These are phyloP conservation scores for Tetranychus cinnabarinus DNA, from an alignment of 1,140 invertebrate species.

Conservation along the genomic window DNA sequence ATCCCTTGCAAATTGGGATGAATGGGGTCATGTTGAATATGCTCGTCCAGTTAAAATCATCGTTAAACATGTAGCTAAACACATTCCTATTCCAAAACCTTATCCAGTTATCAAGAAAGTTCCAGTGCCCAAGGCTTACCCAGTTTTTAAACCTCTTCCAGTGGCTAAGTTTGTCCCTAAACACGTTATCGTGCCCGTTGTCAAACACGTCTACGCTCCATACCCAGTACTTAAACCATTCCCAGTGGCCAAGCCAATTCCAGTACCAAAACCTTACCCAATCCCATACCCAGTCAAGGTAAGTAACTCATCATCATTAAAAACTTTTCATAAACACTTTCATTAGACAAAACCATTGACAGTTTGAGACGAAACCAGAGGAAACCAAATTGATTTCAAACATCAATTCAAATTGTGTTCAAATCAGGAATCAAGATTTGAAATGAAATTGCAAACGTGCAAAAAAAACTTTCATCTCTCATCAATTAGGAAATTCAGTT, in stretches of 20 bases:
- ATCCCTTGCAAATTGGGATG: background rate
- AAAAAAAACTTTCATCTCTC: too few species aligned
- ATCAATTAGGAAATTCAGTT: too few species aligned
- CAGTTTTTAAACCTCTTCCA: constrained; percentile 10
- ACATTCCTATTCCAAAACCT: constrained; percentile 11
- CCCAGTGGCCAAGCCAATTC: constrained; percentile 12
- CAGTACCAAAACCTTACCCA: constrained; percentile 9
- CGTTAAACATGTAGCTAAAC: constrained; percentile 11
- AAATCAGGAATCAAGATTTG: too few species aligned
- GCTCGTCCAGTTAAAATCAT: constrained; percentile 11
- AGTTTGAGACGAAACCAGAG: too few species aligned
- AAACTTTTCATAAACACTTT: too few species aligned
- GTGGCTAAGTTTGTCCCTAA: constrained; percentile 13
- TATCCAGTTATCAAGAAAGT: constrained; percentile 12
- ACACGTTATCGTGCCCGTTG: constrained; percentile 13
- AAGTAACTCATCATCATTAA: background rate
- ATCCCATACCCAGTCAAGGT: constrained; percentile 8
- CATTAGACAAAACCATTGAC: too few species aligned
- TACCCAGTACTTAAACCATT: constrained; percentile 12
- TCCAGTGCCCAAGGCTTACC: constrained; percentile 4
- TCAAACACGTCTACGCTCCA: constrained; percentile 13
- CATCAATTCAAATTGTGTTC: too few species aligned
- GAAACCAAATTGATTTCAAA: too few species aligned
- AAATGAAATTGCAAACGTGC: too few species aligned
- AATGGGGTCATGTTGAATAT: constrained; percentile 9